phyloP scores from a whole-genome alignment of 2,797 vertebrate species.

The Parambassis ranga region DNA sequence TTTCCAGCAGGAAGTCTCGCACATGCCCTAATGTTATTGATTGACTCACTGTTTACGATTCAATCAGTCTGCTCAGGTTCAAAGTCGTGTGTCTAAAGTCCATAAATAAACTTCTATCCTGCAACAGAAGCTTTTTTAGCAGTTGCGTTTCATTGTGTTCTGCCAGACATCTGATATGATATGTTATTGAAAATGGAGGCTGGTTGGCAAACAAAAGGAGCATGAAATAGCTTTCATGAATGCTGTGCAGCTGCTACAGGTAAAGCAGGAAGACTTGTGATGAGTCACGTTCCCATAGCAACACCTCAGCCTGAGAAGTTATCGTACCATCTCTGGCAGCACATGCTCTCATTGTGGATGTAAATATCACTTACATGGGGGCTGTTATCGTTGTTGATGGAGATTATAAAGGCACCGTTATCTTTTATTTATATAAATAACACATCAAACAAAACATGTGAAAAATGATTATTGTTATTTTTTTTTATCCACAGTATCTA shows the following conservation, averaged over 20 bases:
- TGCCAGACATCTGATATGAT: conserved; percentile 48
- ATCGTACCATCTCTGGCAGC: conserved; percentile 70
- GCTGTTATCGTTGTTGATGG: conserved; percentile 12
- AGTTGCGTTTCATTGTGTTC: conserved; percentile 9
- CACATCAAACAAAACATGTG: background rate
- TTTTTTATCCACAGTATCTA: background rate
- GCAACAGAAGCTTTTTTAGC: conserved; percentile 17
- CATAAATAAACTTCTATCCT: background rate
- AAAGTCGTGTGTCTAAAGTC: background rate
- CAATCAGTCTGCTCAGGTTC: background rate
- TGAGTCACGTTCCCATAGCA: conserved; percentile 83
- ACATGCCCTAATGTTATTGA: background rate
- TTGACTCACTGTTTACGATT: background rate
- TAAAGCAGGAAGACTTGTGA: conserved; percentile 71
- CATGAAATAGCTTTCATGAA: conserved; percentile 69
- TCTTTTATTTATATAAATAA: conserved; percentile 18
- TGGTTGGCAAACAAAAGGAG: conserved; percentile 72
- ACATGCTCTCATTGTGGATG: conserved; percentile 50
- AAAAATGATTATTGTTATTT: background rate
- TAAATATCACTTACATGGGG: conserved; percentile 59
- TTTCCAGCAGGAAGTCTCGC: too few species aligned
- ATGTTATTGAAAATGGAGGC: conserved; percentile 57
- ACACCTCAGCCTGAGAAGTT: conserved; percentile 66
- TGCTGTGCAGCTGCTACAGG: conserved; percentile 77
- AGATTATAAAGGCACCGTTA: conserved; percentile 23